A percentile compares a stretch with the other conserved stretches of the same genome.
Evolutionary conservation across 2,888 invertebrate genomes (phyloP).

Genomic region (Torymus tubicola): DNA sequence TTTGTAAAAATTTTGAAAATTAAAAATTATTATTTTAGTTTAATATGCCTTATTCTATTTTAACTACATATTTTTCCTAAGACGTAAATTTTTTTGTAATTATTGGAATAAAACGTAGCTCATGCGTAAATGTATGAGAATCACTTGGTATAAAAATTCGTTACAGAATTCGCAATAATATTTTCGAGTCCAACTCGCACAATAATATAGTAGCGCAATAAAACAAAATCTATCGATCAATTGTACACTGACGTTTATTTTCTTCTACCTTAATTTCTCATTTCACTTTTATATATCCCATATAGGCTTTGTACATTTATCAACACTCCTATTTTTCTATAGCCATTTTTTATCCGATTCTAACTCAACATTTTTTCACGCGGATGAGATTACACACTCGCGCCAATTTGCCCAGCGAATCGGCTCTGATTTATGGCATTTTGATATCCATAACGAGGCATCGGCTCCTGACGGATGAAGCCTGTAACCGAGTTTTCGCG

Average conservation of each 20-base stretch:
- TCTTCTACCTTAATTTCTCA: conserved; percentile 10
- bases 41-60: too few species aligned
- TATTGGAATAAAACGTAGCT: too few species aligned
- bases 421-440: conserved; percentile 47
- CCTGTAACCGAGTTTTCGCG: conserved; percentile 16
- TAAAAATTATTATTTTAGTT: too few species aligned
- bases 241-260: conserved; percentile 26
- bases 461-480: neutral
- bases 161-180: conserved; percentile 18
- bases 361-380: too few species aligned
- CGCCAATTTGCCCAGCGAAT: conserved; percentile 50
- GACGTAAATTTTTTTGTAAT: too few species aligned
- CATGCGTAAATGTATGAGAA: too few species aligned
- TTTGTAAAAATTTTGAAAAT: too few species aligned
- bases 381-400: neutral
- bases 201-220: conserved; percentile 30
- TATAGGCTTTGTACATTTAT: too few species aligned
- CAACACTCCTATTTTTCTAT: neutral
- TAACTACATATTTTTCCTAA: too few species aligned
- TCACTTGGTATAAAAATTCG: neutral
- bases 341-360: conserved; percentile 9
- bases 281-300: neutral
- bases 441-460: conserved; percentile 44
- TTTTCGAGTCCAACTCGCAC: conserved; percentile 7
- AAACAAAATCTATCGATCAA: conserved; percentile 46